phyloP scores from a whole-genome alignment of 2,113 vertebrate species.

The human (Homo sapiens) region DNA sequence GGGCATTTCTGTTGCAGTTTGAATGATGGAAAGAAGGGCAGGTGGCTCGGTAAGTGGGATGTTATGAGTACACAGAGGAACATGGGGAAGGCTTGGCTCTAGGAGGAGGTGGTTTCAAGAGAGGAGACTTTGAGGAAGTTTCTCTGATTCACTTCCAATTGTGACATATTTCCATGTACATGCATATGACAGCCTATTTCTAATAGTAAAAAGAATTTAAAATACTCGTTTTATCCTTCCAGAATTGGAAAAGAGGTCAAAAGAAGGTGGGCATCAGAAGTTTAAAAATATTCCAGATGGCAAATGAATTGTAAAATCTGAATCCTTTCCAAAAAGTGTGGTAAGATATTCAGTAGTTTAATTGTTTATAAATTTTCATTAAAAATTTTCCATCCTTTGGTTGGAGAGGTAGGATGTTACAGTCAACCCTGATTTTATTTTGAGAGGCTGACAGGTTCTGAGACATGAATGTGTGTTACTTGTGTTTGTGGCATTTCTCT shows the following conservation, averaged over 20 bases:
- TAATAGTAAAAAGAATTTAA: neutral
- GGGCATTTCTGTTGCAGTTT: neutral
- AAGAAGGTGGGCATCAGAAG: neutral
- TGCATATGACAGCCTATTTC: neutral
- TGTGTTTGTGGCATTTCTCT: constrained; percentile 59
- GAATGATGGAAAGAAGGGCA: neutral
- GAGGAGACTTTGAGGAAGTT: neutral
- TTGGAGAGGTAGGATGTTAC: neutral
- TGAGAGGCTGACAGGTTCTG: neutral
- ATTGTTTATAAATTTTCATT: constrained; percentile 37
- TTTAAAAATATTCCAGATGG: constrained; percentile 32
- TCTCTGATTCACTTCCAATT: neutral
- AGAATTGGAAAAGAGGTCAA: neutral
- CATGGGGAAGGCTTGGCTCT: neutral
- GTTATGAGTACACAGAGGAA: neutral
- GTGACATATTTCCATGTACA: neutral
- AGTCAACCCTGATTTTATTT: neutral
- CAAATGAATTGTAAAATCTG: constrained; percentile 25
- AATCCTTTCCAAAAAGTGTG: neutral
- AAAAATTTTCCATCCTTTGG: constrained; percentile 36
- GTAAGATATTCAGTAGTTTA: constrained; percentile 8
- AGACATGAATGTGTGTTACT: constrained; percentile 52
- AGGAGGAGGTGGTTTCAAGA: neutral
- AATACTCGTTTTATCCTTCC: neutral
- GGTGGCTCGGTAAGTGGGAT: neutral